Percentiles rank a stretch among this genome's conserved stretches.
These are phyloP conservation scores for Montipora capricornis DNA, from an alignment of 64 coral and sea anemone species.

Conservation along the genomic window DNA sequence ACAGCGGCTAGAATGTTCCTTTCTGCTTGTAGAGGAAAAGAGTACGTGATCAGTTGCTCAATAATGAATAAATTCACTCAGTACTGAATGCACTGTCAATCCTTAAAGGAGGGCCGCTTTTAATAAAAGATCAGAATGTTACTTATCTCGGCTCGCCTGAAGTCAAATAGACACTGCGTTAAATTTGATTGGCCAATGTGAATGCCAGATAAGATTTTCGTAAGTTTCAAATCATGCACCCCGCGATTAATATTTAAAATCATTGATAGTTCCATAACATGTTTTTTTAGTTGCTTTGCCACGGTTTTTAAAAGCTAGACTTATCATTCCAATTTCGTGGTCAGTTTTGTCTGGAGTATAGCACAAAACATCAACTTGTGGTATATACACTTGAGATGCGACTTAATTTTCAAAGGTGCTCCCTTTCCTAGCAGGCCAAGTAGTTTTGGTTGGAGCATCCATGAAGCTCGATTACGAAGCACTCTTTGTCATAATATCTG, in stretches of 20 bases:
- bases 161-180: neutral
- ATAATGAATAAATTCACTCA: neutral
- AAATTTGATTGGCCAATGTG: neutral
- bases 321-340: neutral
- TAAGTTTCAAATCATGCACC: neutral
- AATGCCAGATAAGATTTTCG: neutral
- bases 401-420: neutral
- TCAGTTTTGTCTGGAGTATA: neutral
- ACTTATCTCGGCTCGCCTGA: constrained; percentile 17
- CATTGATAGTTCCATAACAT: neutral
- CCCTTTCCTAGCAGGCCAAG: neutral
- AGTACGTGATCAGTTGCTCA: neutral
- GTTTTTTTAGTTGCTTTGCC: neutral
- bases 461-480: neutral
- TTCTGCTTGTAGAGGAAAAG: neutral
- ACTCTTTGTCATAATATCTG: neutral
- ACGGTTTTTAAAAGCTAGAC: neutral
- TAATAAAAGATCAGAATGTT: neutral
- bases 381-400: neutral
- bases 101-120: neutral
- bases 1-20: neutral
- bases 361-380: neutral
- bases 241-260: constrained; percentile 16
- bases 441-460: neutral
- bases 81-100: neutral